Base-by-base conservation (phyloP, 2,888 invertebrate genomes). In the Acronicta leporina region DNA sequence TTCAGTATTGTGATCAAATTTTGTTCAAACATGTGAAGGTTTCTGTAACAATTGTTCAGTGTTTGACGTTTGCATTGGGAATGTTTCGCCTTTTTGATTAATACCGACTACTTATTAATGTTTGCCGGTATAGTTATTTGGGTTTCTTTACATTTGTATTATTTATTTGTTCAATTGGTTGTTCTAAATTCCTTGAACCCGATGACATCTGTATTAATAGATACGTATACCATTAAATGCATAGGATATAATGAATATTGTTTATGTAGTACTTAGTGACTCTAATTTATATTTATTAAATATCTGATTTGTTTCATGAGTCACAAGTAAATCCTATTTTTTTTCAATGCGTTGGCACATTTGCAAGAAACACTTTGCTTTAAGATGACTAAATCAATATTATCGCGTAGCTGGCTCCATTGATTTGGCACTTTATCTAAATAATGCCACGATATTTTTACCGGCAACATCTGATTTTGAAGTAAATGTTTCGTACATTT, bases 1-100 rank as follows among this genome's bases (percentile, higher is more conserved):
- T 86, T 81, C 77, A 81, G 79, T 57, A 75, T 73, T 88, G 86
- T 88, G 82, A 89, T 87, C 85, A 87, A 87, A 88, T 82, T 81
- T 83, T 82, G 83, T 86, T 75, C 80, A 86, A 87, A 89, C 83
- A 88, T 53, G 57, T 75, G 60, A 68, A 68, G 65, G 72, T 73
- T 79, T 76, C 77, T 70, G 65, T 80, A 68, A 87, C 85, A 86
- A 85, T 83, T 72, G 77, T 66, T 49, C 62, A 58, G 59, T 86
- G 83, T 92, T 91, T 90, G 83, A 58, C 85, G 83, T 92, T 91
- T 90, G 83, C 63, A 68, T 76, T 84, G 74, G 76, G 84, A 88
- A 90, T 88, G 85, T 82, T 91, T 90, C 85, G 88, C 87, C 70
- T 73, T 81, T 91, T 89, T 89, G 83, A 87, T 85, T 85, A 74